phyloP scores from a whole-genome alignment of 2,113 vertebrate genomes.

The Indicator indicator region DNA sequence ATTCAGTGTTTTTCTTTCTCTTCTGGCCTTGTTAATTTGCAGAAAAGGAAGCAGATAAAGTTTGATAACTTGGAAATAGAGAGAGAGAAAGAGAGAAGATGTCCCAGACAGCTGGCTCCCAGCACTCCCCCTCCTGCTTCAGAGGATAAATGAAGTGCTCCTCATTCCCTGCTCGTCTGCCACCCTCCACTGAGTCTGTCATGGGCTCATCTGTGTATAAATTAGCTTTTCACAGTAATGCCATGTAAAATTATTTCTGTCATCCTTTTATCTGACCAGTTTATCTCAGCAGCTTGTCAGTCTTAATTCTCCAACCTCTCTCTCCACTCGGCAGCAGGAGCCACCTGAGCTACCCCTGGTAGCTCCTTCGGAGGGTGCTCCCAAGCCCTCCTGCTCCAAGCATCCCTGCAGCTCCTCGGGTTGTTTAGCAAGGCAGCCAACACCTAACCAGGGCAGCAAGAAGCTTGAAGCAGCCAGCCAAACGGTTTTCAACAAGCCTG shows the following conservation, averaged over 20 bases:
- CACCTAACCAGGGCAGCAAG: too few relatives aligned
- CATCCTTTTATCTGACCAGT: conserved; percentile 72
- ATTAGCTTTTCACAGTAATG: conserved; percentile 72
- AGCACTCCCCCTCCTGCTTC: background rate
- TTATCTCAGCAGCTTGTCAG: conserved; percentile 71
- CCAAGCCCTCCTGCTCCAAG: rapidly evolving
- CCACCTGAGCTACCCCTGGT: background rate
- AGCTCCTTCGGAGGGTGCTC: background rate
- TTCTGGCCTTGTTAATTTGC: background rate
- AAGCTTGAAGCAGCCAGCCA: rapidly evolving
- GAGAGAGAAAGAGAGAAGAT: background rate
- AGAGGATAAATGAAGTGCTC: conserved; percentile 63
- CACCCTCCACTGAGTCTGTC: conserved; percentile 68
- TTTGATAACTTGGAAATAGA: conserved; percentile 33
- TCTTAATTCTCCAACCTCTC: conserved; percentile 39
- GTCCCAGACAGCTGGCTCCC: background rate
- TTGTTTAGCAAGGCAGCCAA: background rate
- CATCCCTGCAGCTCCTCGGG: background rate
- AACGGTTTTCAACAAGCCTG: background rate
- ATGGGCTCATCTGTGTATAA: conserved; percentile 73
- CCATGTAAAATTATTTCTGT: conserved; percentile 72
- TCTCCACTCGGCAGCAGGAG: background rate
- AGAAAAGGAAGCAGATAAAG: conserved; percentile 37
- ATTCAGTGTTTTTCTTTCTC: background rate
- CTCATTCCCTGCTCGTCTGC: conserved; percentile 47